Conservation (phyloP, 2,113 vertebrate genomes). For the Todiramphus chloris region DNA sequence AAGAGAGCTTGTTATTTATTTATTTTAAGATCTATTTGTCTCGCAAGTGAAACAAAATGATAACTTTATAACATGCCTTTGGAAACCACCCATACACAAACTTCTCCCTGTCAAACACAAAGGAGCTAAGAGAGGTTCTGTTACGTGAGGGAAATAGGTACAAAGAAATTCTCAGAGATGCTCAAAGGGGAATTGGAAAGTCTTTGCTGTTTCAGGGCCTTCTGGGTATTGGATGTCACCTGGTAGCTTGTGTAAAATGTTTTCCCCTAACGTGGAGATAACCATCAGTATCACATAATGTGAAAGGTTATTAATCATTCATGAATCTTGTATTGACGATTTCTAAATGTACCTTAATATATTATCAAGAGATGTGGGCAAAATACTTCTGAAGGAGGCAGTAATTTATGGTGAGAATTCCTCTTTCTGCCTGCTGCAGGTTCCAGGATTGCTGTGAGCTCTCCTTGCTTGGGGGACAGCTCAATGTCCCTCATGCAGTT, state of each 20-base stretch:
- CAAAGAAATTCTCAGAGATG: not conserved
- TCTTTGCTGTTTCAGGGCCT: not conserved
- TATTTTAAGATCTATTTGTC: not conserved
- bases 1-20: not conserved
- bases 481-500: not conserved
- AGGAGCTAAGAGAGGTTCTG: not conserved
- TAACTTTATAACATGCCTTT: not conserved
- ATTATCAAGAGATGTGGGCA: not conserved
- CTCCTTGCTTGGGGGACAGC: not conserved
- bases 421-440: not conserved
- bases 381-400: not conserved
- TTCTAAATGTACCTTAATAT: not conserved
- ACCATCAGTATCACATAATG: not conserved
- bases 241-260: not conserved
- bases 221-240: not conserved
- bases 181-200: not conserved
- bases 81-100: not conserved
- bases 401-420: not conserved
- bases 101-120: not conserved
- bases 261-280: not conserved
- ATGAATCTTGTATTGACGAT: not conserved
- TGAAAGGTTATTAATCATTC: constrained; percentile 4
- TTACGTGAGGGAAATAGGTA: not conserved
- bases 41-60: not conserved
- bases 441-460: not conserved